Evolutionary conservation across 1,140 invertebrate genomes (phyloP), one percentile per base, ranked within the genome.

Genomic region (Rhyacophila brunnea): DNA sequence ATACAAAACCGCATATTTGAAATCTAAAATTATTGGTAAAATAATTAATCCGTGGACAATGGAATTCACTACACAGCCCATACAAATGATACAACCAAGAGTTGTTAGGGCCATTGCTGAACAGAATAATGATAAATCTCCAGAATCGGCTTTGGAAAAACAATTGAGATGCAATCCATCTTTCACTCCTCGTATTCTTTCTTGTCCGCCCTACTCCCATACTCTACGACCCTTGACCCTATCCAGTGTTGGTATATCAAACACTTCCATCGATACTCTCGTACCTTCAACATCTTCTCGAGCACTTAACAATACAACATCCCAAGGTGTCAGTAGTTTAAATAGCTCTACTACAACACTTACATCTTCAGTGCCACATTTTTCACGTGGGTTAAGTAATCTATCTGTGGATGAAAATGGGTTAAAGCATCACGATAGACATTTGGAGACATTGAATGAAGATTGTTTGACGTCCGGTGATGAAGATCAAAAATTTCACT

Each of bases 71-170:
- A n/a, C 46, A 65, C 66, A 77, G 75, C 77, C 75, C 18, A 69
- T 78, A 43, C 75, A 79, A 72, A 72, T 75, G 19, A 79, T 79
- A 54, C 77, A 77, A 62, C 77, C 77, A 17, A 69, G 77, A 65
- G 70, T 79, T 15, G 67, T 77, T 17, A 68, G 75, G 58, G 72
- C 70, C 40, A 47, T 65, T 19, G 50, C 40, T 35, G 71, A 70
- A 58, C 68, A 70, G 65, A 77, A 73, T 67, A 66, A 64, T 6
- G 48, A 67, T 0, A 78, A 76, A 68, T 70, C 73, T 15, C 71
- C 77, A 10, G 72, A 75, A 53, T 66, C 68, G 15, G 47, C 45
- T 17, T 68, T 79, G 49, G 74, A 78, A 68, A 78, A 75, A 47
- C 76, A 79, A 66, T 59, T 78, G 59, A 72, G 70, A 28, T 77